Evolutionary conservation across 2,113 vertebrate genomes (phyloP).

Genomic region (Machaerirhynchus nigripectus): DNA sequence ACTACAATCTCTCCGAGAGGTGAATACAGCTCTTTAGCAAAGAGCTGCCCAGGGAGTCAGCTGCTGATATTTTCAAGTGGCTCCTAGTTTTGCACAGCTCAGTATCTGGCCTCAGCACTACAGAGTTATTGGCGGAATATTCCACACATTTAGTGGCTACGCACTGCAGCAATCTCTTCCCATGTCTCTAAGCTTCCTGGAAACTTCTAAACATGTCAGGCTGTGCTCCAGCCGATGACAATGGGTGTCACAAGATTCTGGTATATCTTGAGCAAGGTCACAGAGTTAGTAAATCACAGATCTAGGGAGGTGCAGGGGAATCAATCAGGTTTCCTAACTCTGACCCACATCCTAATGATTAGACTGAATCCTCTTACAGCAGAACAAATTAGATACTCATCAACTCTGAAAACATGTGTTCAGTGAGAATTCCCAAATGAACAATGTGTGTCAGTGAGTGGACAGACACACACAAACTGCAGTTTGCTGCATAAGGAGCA

Average conservation of each 20-base stretch:
- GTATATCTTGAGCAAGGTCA: background rate
- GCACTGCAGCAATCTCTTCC: background rate
- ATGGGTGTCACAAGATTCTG: background rate
- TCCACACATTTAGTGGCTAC: background rate
- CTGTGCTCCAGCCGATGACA: background rate
- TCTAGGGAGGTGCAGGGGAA: background rate
- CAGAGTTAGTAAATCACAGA: background rate
- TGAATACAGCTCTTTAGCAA: background rate
- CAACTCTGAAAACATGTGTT: background rate
- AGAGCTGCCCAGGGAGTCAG: background rate
- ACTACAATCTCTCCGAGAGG: background rate
- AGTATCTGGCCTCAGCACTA: background rate
- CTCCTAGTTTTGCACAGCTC: background rate
- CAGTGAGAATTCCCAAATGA: background rate
- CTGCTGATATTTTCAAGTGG: background rate
- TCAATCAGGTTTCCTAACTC: background rate
- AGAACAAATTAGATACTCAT: background rate
- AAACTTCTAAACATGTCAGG: background rate
- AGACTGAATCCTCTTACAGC: background rate
- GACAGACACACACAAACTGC: background rate
- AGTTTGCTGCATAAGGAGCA: background rate
- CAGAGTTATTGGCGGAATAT: background rate
- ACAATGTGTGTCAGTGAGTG: accelerated
- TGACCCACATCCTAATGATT: background rate
- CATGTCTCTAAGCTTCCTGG: background rate